These are phyloP conservation scores for Ichneumoninae sp. DNA, from an alignment of 2,888 invertebrate genomes.

Conservation along the genomic window DNA sequence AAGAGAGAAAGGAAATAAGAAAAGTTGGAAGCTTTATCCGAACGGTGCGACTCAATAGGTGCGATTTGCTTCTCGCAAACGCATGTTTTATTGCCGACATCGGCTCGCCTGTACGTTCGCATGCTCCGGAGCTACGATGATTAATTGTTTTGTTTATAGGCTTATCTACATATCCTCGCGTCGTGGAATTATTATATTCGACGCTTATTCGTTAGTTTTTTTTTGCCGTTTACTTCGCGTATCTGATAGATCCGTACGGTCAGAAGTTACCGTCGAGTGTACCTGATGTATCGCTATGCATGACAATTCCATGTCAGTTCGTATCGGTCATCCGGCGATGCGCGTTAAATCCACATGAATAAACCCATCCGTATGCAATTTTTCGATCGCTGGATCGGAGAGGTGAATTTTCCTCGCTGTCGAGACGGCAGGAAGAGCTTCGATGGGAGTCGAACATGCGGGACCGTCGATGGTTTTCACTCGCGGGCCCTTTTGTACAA, in stretches of 20 bases:
- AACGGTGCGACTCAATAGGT: slow-evolving; percentile 52
- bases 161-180: slow-evolving; percentile 35
- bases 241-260: slow-evolving; percentile 23
- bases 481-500: background rate
- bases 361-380: background rate
- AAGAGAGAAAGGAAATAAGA: slow-evolving; percentile 39
- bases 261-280: slow-evolving; percentile 23
- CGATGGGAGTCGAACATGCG: background rate
- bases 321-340: background rate
- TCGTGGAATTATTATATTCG: background rate
- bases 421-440: background rate
- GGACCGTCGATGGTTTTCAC: background rate
- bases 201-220: slow-evolving; percentile 1
- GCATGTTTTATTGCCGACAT: slow-evolving; percentile 42
- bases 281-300: slow-evolving; percentile 21
- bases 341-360: background rate
- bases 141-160: slow-evolving; percentile 56
- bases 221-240: slow-evolving; percentile 10
- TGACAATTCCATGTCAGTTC: slow-evolving; percentile 7
- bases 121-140: slow-evolving; percentile 48
- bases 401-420: slow-evolving; percentile 32
- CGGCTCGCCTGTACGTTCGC: slow-evolving; percentile 15
- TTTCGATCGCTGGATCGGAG: background rate
- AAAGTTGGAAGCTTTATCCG: slow-evolving; percentile 37
- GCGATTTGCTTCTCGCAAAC: slow-evolving; percentile 57